phyloP scores from a whole-genome alignment of 2,888 invertebrate genomes.

The Eupithecia tripunctaria region DNA sequence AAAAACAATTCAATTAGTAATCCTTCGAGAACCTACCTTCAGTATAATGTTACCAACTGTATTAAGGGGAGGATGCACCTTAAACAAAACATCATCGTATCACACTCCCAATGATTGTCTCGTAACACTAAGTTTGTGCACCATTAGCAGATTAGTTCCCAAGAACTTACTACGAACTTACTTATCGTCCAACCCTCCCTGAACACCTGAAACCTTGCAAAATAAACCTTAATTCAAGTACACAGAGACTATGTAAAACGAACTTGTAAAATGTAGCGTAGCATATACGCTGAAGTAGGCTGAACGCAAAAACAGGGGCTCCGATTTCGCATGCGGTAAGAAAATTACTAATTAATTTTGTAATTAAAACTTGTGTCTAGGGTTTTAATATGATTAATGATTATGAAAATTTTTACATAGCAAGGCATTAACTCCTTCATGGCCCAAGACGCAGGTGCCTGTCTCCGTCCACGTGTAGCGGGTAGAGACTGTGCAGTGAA shows the following conservation, averaged over 20 bases:
- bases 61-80: neutral
- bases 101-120: slow-evolving; percentile 52
- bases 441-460: no score
- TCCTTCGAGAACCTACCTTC: neutral
- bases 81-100: slow-evolving; percentile 22
- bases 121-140: slow-evolving; percentile 59
- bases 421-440: no score
- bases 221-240: slow-evolving; percentile 35
- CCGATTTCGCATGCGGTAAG: slow-evolving; percentile 42
- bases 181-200: slow-evolving; percentile 55
- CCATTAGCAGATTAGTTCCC: slow-evolving; percentile 75
- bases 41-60: neutral
- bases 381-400: slow-evolving; percentile 3
- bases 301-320: slow-evolving; percentile 49
- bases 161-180: slow-evolving; percentile 58
- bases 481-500: no score
- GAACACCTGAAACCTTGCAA: slow-evolving; percentile 24
- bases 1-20: neutral
- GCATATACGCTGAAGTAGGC: slow-evolving; percentile 24
- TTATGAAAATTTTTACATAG: neutral
- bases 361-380: slow-evolving; percentile 23
- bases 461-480: no score
- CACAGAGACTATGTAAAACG: slow-evolving; percentile 16
- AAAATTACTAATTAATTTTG: slow-evolving; percentile 32
- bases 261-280: neutral